Evolutionary conservation across 2,113 vertebrate genomes (phyloP).

Genomic region (Catharus bicknelli): DNA sequence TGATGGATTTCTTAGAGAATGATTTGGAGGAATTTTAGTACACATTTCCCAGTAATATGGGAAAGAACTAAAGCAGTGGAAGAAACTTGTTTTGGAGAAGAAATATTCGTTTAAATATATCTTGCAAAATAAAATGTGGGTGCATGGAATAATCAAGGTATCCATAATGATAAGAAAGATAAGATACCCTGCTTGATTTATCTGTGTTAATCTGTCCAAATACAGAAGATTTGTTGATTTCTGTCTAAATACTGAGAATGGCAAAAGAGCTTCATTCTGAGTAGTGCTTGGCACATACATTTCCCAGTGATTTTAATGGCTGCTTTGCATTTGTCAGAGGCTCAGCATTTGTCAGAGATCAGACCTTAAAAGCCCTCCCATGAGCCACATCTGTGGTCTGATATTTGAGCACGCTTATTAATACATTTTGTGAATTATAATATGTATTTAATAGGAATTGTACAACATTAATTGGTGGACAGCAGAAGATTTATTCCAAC

Average conservation of each 20-base stretch:
- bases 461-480: constrained; percentile 58
- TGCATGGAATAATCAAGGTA: background rate
- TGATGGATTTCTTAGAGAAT: background rate
- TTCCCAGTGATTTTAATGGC: constrained; percentile 33
- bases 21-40: background rate
- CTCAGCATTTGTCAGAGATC: constrained; percentile 48
- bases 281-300: background rate
- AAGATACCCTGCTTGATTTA: background rate
- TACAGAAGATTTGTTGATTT: background rate
- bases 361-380: constrained; percentile 42
- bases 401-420: constrained; percentile 53
- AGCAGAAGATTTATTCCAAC: constrained; percentile 66
- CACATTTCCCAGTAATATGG: background rate
- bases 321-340: background rate
- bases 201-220: background rate
- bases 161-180: background rate
- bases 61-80: background rate
- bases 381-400: constrained; percentile 19
- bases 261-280: constrained; percentile 1
- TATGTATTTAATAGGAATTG: constrained; percentile 56
- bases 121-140: background rate
- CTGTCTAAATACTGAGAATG: background rate
- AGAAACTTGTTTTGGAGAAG: background rate
- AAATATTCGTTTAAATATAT: background rate
- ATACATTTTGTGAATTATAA: constrained; percentile 53